Evolutionary conservation across 2,888 invertebrate species (phyloP), one percentile per base, ranked within the genome.

Genomic region (Therioaphis trifolii): DNA sequence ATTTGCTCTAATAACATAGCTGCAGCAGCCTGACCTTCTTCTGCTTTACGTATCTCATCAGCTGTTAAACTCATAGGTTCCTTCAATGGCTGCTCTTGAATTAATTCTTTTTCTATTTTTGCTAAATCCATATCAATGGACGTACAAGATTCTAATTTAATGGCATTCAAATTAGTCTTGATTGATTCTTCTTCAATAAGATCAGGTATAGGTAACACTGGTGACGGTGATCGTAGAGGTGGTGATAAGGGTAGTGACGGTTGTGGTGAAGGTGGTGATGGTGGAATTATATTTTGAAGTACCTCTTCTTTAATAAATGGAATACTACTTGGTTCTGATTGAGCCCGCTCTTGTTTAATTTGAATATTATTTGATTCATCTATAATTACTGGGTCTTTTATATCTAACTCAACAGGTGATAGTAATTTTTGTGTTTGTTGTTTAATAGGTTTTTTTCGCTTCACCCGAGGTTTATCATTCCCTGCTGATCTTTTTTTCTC

Each of bases 21-120:
- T 63, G 82, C 82, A 24, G 80, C 80, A 74, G 52, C 82, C n/a
- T 82, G 82, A 27, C 82, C 82, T 82, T 82, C 82, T 82, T 82
- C 82, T 40, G 82, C 82, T 74, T 82, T 82, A 27, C 82, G 82
- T 82, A 82, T 82, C 66, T 82, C 82, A 27, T 82, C 82, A 52
- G 82, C 82, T 40, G 82, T 82, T 52, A 82, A 66, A 27, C 71
- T 49, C 7, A 72, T 58, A 52, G 82, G 63, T 66, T 82, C 80
- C 11, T 71, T 71, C 24, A 35, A 35, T 35, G 49, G 18, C 2
- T 14, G n/a, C 40, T 80, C 40, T 21, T 58, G 4, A 21, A 46
- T 21, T 29, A 61, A 21, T 46, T 71, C 71, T 63, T 74, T 49
- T 66, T 82, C 52, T 0, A 52, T 74, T 40, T 82, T 74, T 63